These are phyloP conservation scores for Ophioninae sp. DNA, from an alignment of 2,888 invertebrate species.

Conservation along the genomic window DNA sequence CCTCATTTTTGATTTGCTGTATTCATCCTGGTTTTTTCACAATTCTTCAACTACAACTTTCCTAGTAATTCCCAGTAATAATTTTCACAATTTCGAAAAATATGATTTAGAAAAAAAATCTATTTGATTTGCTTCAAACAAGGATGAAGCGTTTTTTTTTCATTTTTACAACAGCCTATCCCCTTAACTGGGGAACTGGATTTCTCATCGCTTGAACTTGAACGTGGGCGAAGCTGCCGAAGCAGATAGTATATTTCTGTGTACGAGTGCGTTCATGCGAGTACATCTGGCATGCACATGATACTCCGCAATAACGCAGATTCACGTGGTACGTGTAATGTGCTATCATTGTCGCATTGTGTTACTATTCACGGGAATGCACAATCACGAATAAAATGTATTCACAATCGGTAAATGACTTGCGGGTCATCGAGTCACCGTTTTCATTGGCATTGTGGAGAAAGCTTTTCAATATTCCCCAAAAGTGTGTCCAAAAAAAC, in stretches of 20 bases:
- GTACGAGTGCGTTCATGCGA: neutral
- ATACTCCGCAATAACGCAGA: neutral
- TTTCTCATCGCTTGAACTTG: neutral
- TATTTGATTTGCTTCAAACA: too few species aligned
- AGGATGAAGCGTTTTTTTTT: too few species aligned
- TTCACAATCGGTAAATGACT: neutral
- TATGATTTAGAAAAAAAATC: too few species aligned
- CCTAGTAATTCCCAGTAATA: too few species aligned
- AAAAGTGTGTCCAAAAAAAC: too few species aligned
- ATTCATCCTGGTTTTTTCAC: too few species aligned
- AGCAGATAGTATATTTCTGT: neutral
- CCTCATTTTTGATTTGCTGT: too few species aligned
- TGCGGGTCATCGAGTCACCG: neutral
- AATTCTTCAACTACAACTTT: too few species aligned
- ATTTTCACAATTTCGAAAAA: too few species aligned
- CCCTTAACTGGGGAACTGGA: too few species aligned
- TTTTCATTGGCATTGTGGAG: neutral
- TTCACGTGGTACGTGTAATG: conserved; percentile 15
- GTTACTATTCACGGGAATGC: neutral
- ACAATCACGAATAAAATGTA: neutral
- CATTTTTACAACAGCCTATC: too few species aligned
- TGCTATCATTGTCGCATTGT: neutral
- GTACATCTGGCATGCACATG: conserved; percentile 4
- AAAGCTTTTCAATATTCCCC: neutral
- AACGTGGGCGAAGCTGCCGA: neutral